phyloP scores from a whole-genome alignment of 2,113 vertebrate genomes.

The Petrocephalus zakoni region DNA sequence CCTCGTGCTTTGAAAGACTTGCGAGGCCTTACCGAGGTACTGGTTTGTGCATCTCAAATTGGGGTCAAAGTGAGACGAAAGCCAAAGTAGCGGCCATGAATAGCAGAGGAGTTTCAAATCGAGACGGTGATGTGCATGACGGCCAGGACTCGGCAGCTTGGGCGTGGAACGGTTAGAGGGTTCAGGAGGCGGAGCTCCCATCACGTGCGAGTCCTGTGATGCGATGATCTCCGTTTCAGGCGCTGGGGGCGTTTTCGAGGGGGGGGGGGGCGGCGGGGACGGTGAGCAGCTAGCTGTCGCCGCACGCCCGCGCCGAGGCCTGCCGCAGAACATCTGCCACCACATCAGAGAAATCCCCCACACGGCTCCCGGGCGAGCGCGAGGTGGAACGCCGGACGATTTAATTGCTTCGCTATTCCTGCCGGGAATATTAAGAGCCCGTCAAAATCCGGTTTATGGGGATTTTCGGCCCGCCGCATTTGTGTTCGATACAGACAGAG shows the following conservation, averaged over 20 bases:
- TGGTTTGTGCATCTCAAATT: background rate
- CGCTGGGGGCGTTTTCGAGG: no score
- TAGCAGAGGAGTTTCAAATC: background rate
- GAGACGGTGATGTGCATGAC: background rate
- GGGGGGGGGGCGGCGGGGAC: background rate
- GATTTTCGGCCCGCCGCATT: conserved; percentile 55
- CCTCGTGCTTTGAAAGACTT: background rate
- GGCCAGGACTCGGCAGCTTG: background rate
- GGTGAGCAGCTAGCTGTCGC: background rate
- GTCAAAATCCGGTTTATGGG: conserved; percentile 43
- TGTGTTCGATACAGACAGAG: conserved; percentile 46
- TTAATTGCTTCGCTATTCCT: conserved; percentile 53
- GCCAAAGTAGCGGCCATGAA: background rate
- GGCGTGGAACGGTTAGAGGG: background rate
- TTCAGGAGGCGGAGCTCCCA: background rate
- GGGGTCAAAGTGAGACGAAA: background rate
- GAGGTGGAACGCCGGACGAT: background rate
- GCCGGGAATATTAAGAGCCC: conserved; percentile 49
- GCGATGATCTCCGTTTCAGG: background rate
- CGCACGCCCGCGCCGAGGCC: background rate
- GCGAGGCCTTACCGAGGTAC: background rate
- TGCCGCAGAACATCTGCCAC: background rate
- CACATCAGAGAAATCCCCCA: conserved; percentile 2
- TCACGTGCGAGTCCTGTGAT: background rate
- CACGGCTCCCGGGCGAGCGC: background rate